Evolutionary conservation across 2,888 invertebrate species (phyloP).

Genomic region (Spisula subtruncata): DNA sequence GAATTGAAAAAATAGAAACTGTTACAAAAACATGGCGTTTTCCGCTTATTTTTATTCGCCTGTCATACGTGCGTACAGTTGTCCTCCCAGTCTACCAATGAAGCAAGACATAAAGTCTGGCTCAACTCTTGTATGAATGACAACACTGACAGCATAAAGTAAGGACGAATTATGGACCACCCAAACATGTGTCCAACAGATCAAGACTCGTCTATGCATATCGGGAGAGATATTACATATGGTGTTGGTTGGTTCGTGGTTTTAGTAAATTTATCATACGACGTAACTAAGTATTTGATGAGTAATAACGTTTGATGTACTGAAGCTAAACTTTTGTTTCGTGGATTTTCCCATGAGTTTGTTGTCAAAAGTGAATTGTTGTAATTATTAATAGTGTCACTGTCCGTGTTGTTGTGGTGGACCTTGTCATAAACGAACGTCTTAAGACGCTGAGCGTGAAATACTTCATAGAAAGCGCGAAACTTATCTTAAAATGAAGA

Average conservation of each 20-base stretch:
- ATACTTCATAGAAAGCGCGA: too few relatives aligned
- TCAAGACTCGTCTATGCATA: constrained; percentile 35
- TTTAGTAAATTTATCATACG: constrained; percentile 8
- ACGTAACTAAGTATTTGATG: not conserved
- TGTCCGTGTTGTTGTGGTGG: not conserved
- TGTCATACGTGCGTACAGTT: constrained; percentile 21
- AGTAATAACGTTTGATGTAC: not conserved
- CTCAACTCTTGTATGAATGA: constrained; percentile 27
- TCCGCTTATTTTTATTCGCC: constrained; percentile 3
- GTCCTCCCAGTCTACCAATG: constrained; percentile 29
- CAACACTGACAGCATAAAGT: constrained; percentile 36
- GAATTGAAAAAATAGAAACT: not conserved
- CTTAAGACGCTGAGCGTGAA: not conserved
- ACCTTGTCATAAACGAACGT: not conserved
- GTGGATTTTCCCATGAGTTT: not conserved
- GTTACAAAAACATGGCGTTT: constrained; percentile 36
- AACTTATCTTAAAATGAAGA: too few relatives aligned
- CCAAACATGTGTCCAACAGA: constrained; percentile 40
- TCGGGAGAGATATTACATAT: constrained; percentile 42
- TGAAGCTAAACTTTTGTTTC: not conserved
- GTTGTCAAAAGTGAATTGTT: not conserved
- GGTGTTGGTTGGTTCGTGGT: constrained; percentile 16
- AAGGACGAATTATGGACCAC: constrained; percentile 47
- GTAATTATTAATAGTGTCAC: not conserved
- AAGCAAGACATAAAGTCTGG: constrained; percentile 40